Base-by-base conservation (phyloP, 2,113 vertebrate species). In the Lepisosteus oculatus region DNA sequence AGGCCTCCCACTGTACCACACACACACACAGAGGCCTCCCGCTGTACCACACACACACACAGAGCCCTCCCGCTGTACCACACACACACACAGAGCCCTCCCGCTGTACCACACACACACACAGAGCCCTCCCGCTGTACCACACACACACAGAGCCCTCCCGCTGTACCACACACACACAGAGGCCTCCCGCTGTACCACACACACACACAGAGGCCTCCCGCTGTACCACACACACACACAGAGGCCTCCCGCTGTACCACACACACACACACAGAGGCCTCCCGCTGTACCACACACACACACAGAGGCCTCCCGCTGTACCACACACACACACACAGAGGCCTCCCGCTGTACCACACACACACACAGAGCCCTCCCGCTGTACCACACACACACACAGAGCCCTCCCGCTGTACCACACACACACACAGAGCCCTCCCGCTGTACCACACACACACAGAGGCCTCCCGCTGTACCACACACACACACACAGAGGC, bases 371-470 rank as follows among this genome's bases (percentile, higher is more conserved):
- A 8, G 29, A 29, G 29, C 29, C 29, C 29, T 29, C 29, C 29
- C 29, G 29, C 29, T 29, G 29, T 29, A 29, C 29, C 29, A 29
- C 29, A 29, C 29, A 29, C 29, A 29, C n/a, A n/a, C n/a, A n/a
- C n/a, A 41, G 12, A 3, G 13, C 55, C 63, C 15, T 12, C 43
- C n/a, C 4, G 12, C 6, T 41, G 1, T 29, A 29, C 29, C 29
- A 69, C 11, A 67, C 43, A 67, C 44, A 67, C 66, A 65, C 63
- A 9, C 9, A 43, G n/a, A n/a, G n/a, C n/a, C n/a, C n/a, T n/a
- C n/a, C n/a, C n/a, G n/a, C n/a, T n/a, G n/a, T n/a, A n/a, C n/a
- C n/a, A n/a, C 43, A 66, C 65, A 68, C 66, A 68, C n/a, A 17
- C 54, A 8, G 7, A 69, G 57, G 4, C 7, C 6, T 41, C 0